Evolutionary conservation across 53 echinoderm and acorn worm species (phyloP).

Genomic region (Temnopleurus reevesii): DNA sequence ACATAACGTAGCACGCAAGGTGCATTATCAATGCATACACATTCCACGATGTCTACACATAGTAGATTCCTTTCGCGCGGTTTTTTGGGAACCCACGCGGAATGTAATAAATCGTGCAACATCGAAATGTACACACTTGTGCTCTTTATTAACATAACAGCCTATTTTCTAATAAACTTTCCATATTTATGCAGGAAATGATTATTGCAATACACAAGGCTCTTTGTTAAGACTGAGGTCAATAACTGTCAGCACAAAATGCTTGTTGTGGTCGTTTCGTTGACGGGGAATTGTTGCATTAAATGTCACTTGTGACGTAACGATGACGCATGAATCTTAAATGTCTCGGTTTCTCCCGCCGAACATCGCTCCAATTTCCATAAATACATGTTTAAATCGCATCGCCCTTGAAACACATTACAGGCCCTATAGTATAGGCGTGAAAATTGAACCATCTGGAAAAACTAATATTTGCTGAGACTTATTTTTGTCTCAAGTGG

Average conservation of each 20-base stretch:
- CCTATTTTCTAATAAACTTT: neutral
- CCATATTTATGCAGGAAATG: neutral
- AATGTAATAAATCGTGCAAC: neutral
- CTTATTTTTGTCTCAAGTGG: no score
- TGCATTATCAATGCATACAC: neutral
- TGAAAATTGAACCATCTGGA: neutral
- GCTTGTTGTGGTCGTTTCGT: no score
- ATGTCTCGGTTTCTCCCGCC: neutral
- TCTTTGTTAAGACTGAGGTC: neutral
- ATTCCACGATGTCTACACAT: neutral
- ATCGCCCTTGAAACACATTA: neutral
- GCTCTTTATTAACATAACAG: neutral
- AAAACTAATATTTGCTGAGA: neutral
- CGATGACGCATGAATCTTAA: neutral
- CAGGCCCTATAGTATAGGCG: neutral
- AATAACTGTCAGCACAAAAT: no score
- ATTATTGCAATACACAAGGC: neutral
- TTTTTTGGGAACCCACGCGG: neutral
- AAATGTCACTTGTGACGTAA: conserved; percentile 45
- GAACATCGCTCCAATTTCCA: neutral
- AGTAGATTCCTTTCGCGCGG: conserved; percentile 2
- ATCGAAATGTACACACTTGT: no score
- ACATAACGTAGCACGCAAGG: conserved; percentile 23
- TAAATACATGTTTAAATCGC: neutral
- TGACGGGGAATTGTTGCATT: neutral